These are phyloP conservation scores for Cryptus viduatorius DNA, from an alignment of 2,888 invertebrate species.

Conservation along the genomic window DNA sequence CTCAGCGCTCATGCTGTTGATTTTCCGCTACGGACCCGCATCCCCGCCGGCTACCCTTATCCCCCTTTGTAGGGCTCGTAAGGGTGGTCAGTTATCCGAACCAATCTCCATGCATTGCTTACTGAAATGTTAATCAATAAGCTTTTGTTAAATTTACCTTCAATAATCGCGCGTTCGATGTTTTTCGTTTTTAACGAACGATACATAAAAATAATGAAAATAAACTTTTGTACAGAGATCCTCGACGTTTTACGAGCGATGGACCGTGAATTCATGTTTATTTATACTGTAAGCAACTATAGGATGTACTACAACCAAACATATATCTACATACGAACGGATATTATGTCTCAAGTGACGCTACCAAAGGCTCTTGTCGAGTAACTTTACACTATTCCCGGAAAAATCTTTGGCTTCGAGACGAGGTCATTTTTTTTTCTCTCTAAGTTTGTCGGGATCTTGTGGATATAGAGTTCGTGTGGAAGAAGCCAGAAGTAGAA, in stretches of 20 bases:
- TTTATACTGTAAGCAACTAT: neutral
- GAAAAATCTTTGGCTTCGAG: conserved; percentile 54
- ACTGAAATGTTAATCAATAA: neutral
- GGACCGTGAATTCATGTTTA: neutral
- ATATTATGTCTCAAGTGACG: conserved; percentile 53
- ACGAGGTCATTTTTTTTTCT: conserved; percentile 15
- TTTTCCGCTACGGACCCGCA: conserved; percentile 28
- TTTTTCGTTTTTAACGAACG: too few species aligned
- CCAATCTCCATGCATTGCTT: neutral
- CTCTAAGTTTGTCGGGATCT: conserved; percentile 30
- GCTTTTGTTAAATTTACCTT: neutral
- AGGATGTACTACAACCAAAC: neutral
- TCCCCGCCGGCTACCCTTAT: conserved; percentile 20
- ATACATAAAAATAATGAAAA: too few species aligned
- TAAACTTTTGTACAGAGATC: too few species aligned
- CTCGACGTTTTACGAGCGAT: too few species aligned
- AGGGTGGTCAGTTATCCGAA: conserved; percentile 45
- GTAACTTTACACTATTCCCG: conserved; percentile 61
- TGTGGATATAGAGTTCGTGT: conserved; percentile 17
- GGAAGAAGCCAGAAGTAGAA: conserved; percentile 19
- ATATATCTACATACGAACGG: conserved; percentile 13
- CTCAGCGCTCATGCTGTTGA: neutral
- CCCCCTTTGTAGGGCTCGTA: conserved; percentile 25
- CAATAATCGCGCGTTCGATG: too few species aligned
- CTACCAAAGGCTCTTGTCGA: conserved; percentile 18